Evolutionary conservation across 30 jellyfish, hydroid and myxozoan species (phyloP).

Genomic region (Nemopilema nomurai): DNA sequence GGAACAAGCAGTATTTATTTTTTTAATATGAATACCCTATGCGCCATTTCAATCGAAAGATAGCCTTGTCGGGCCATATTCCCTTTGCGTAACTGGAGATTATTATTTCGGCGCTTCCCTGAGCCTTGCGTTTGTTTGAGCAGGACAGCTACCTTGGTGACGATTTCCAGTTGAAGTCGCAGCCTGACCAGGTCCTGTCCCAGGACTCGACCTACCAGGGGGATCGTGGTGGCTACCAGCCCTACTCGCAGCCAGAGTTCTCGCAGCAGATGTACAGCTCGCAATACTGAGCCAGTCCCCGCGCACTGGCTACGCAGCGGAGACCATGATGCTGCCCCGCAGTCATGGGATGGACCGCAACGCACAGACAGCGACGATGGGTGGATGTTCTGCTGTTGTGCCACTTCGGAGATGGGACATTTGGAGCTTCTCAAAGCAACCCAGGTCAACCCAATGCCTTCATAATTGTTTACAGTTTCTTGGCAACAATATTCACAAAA

Average conservation of each 20-base stretch:
- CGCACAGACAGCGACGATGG: conserved; percentile 2
- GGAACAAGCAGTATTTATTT: too few relatives aligned
- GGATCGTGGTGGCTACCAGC: conserved; percentile 99
- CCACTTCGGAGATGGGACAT: conserved; percentile 17
- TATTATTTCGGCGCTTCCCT: neutral
- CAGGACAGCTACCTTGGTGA: conserved; percentile 98
- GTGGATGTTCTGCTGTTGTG: neutral
- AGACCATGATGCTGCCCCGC: conserved; percentile 62
- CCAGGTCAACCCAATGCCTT: conserved; percentile 5
- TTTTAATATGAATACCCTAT: too few relatives aligned
- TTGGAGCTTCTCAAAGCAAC: conserved; percentile 8
- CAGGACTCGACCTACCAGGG: conserved; percentile 99
- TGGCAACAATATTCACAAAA: conserved; percentile 29
- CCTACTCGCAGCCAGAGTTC: conserved; percentile 97
- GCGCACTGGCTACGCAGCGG: conserved; percentile 81
- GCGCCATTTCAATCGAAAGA: too few relatives aligned
- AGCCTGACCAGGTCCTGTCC: conserved; percentile 97
- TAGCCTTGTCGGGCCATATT: too few relatives aligned
- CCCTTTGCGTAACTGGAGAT: neutral
- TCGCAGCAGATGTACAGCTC: conserved; percentile 99
- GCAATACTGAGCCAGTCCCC: conserved; percentile 92
- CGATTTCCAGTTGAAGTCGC: conserved; percentile 97
- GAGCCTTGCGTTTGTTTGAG: neutral
- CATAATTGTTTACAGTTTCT: conserved; percentile 57
- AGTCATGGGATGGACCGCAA: conserved; percentile 74